These are phyloP conservation scores for Ascidia mentula DNA, from an alignment of 23 tunicate genomes.

Conservation along the genomic window DNA sequence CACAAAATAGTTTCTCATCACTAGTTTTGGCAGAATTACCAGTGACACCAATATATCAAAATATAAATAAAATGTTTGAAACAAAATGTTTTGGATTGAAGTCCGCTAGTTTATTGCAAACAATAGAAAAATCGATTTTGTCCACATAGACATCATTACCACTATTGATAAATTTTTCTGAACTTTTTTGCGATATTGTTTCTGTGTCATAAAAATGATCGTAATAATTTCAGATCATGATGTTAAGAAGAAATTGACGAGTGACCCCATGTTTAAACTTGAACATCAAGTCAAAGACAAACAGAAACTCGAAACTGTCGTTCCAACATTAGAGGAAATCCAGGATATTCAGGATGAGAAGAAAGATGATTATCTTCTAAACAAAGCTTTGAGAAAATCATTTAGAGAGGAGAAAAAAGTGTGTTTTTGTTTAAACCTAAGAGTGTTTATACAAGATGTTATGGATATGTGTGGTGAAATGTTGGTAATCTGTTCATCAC, in stretches of 20 bases:
- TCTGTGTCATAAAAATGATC: not conserved
- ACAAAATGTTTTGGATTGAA: too few relatives aligned
- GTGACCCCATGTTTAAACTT: constrained; percentile 84
- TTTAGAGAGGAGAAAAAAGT: constrained; percentile 80
- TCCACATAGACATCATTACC: too few relatives aligned
- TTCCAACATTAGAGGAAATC: constrained; percentile 75
- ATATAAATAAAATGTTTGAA: too few relatives aligned
- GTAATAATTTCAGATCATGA: constrained; percentile 30
- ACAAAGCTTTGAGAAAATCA: constrained; percentile 62
- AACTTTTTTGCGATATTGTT: too few relatives aligned
- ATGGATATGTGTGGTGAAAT: not conserved
- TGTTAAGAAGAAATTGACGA: constrained; percentile 68
- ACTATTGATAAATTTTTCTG: too few relatives aligned
- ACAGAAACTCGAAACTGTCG: constrained; percentile 37
- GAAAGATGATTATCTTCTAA: constrained; percentile 61
- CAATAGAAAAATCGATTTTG: too few relatives aligned
- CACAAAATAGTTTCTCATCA: too few relatives aligned
- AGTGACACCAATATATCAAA: too few relatives aligned
- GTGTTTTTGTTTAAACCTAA: not conserved
- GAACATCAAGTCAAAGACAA: constrained; percentile 75
- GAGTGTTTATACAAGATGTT: not conserved
- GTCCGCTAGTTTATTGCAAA: too few relatives aligned
- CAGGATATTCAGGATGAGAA: constrained; percentile 73
- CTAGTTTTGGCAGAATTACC: too few relatives aligned
- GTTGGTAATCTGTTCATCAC: too few relatives aligned